These are phyloP conservation scores for Etheostoma cragini DNA, from an alignment of 2,113 vertebrate genomes.

Conservation along the genomic window DNA sequence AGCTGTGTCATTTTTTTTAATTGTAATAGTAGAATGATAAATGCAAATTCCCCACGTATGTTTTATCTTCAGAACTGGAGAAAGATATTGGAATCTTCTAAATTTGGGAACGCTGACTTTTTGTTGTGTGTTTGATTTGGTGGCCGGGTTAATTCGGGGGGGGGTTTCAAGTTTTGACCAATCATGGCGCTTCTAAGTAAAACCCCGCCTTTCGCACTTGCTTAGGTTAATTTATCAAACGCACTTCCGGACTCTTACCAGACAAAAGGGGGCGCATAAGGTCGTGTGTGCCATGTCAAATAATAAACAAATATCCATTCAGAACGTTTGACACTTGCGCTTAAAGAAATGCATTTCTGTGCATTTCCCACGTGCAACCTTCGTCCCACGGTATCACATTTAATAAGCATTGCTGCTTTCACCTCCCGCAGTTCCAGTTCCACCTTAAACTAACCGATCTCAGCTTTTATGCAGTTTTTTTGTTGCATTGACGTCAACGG, in stretches of 20 bases:
- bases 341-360: not conserved
- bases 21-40: rapidly evolving
- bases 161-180: constrained; percentile 13
- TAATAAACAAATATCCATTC: not conserved
- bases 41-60: not conserved
- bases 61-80: not conserved
- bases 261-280: constrained; percentile 65
- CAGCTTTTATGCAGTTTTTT: constrained; percentile 72
- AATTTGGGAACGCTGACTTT: not conserved
- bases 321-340: rapidly evolving
- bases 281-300: not conserved
- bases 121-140: constrained; percentile 10
- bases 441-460: constrained; percentile 82
- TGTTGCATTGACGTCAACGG: constrained; percentile 86
- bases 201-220: constrained; percentile 35
- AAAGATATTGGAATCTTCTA: rapidly evolving
- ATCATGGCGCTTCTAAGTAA: not conserved
- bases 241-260: constrained; percentile 59
- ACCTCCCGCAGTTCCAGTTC: constrained; percentile 3
- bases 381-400: rapidly evolving
- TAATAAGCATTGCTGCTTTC: not conserved
- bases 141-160: not conserved
- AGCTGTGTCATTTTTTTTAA: not conserved
- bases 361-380: rapidly evolving
- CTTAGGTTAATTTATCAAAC: constrained; percentile 8